These are phyloP conservation scores for Helogale parvula DNA, from an alignment of 2,113 vertebrate genomes.

Conservation along the genomic window DNA sequence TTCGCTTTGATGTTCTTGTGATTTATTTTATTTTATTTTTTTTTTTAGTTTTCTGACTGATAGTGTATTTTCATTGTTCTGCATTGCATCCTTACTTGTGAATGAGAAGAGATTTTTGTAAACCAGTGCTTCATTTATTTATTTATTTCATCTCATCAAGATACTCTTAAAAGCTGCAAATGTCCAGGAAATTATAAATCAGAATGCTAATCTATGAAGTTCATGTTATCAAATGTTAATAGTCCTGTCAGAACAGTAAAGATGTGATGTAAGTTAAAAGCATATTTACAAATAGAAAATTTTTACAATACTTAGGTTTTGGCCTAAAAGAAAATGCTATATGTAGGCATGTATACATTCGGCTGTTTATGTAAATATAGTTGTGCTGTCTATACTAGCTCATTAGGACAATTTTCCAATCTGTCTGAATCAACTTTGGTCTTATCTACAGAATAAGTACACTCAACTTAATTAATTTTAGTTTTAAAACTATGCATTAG, in stretches of 20 bases:
- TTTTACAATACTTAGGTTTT: slow-evolving; percentile 13
- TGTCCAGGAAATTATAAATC: background rate
- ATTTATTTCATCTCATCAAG: background rate
- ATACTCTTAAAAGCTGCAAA: background rate
- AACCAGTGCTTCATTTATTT: background rate
- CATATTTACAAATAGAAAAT: slow-evolving; percentile 39
- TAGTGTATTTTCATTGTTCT: background rate
- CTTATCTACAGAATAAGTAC: background rate
- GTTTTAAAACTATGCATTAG: background rate
- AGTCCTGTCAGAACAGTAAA: slow-evolving; percentile 63
- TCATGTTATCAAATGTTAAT: slow-evolving; percentile 60
- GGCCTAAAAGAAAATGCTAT: slow-evolving; percentile 20
- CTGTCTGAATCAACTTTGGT: background rate
- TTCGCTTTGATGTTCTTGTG: background rate
- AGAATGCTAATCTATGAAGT: slow-evolving; percentile 31
- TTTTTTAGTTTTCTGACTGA: background rate
- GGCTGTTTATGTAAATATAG: background rate
- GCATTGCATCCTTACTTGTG: background rate
- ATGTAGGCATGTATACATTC: background rate
- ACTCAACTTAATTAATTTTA: background rate
- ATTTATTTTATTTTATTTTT: slow-evolving; percentile 31
- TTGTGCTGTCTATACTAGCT: background rate
- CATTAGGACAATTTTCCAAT: background rate
- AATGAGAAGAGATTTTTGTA: background rate
- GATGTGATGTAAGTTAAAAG: slow-evolving; percentile 54